phyloP scores from a whole-genome alignment of 2,113 vertebrate genomes.

The Desmodus rotundus region DNA sequence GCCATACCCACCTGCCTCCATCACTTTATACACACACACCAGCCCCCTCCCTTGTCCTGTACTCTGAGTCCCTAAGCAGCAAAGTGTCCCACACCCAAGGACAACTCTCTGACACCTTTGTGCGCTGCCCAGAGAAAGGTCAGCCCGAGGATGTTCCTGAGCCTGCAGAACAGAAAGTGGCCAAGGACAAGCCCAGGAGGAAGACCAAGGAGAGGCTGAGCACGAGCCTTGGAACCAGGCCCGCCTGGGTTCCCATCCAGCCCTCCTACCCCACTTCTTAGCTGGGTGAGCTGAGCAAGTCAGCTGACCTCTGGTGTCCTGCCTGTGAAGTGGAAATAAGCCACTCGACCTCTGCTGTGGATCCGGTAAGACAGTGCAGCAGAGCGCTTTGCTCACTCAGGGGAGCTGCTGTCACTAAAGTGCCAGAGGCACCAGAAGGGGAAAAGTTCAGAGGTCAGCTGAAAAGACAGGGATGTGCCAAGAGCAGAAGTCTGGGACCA shows the following conservation, averaged over 20 bases:
- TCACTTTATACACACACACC: neutral
- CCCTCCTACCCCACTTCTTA: neutral
- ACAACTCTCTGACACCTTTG: neutral
- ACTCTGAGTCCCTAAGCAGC: neutral
- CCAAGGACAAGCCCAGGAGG: neutral
- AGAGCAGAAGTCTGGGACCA: neutral
- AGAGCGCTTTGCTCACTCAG: fast-evolving
- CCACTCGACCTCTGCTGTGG: neutral
- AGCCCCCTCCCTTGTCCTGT: neutral
- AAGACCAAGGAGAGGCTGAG: neutral
- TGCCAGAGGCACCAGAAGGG: neutral
- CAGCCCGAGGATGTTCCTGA: neutral
- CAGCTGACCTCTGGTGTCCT: neutral
- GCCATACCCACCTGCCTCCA: neutral
- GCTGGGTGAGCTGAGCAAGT: neutral
- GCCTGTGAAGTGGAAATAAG: neutral
- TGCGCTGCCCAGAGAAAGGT: neutral
- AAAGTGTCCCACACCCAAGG: neutral
- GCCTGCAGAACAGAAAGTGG: neutral
- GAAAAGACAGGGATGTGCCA: neutral
- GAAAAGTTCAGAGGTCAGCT: neutral
- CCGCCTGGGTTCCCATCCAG: neutral
- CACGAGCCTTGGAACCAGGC: neutral
- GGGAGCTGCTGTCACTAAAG: neutral
- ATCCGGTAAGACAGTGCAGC: neutral